Base-by-base conservation (phyloP, 2,113 vertebrate genomes). In the Chamaetylas fuelleborni region DNA sequence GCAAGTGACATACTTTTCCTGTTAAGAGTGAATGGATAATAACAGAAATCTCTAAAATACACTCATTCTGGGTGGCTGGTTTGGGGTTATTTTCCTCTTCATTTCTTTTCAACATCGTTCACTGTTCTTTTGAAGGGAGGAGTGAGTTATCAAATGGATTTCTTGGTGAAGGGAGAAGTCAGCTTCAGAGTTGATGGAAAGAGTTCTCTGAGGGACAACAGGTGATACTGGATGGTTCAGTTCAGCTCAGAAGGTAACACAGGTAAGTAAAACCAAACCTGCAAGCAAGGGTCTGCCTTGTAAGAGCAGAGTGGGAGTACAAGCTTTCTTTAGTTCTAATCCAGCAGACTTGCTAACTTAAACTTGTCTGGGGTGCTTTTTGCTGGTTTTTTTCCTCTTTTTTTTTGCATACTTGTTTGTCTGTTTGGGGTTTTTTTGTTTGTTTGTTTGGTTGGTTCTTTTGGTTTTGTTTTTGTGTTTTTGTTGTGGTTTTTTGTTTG, bases 351-450 rank as follows among this genome's bases (percentile, higher is more conserved):
- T 53, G 12, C 2, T 69, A 57, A 47, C 8, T 76, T 90, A 15
- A 79, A 51, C 2, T 47, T 56, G 8, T 64, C 5, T 67, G 11
- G 1, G 3, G 6, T 31, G 6, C 5, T 9, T 4, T 57, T 74
- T 66, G 29, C 20, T 5, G 12, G 1, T 14, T 7, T 9, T 19
- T 7, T 24, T 19, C 28, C 12, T 26, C 15, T 28, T 26, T 28
- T 26, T 33, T 0, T 54, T 86, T 56, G 3, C 11, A 22, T 50
- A 8, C 2, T 51, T 25, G 1, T 17, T 29, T 47, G 3, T 66
- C 17, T 31, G 5, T 16, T 50, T 50, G 25, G 25, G 48, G 8
- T 26, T 50, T 26, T 50, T 42, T 42, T 42, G 40, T 42, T 50
- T 50, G 8, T 14, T 45, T 74, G 42, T 0, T n/a, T 31, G 20